These are phyloP conservation scores for Grammomys dolichurus DNA, from an alignment of 2,113 vertebrate species.

Conservation along the genomic window DNA sequence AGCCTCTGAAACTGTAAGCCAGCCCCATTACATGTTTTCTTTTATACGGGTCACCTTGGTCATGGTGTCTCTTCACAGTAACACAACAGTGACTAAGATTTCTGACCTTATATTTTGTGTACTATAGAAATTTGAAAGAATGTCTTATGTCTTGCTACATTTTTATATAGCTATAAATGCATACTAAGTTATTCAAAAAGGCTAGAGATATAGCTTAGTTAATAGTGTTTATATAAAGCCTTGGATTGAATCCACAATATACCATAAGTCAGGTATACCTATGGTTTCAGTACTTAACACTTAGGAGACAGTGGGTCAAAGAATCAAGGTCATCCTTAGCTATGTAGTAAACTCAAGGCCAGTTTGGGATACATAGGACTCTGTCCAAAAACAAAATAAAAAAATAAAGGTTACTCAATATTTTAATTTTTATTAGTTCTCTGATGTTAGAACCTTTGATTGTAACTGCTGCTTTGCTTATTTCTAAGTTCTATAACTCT, in stretches of 20 bases:
- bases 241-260: not conserved
- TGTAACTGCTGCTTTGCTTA: not conserved
- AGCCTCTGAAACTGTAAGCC: not conserved
- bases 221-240: not conserved
- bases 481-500: conserved; percentile 18
- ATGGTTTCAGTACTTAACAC: not conserved
- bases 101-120: not conserved
- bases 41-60: not conserved
- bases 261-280: not conserved
- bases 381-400: not conserved
- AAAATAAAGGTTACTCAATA: not conserved
- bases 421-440: conserved; percentile 19
- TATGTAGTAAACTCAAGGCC: not conserved
- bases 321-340: not conserved
- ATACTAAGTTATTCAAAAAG: not conserved
- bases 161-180: not conserved
- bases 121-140: conserved; percentile 33
- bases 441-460: conserved; percentile 15
- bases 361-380: not conserved
- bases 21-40: not conserved
- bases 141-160: not conserved
- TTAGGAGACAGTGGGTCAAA: not conserved
- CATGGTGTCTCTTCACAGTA: not conserved
- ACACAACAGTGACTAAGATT: not conserved
- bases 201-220: not conserved